Conservation (phyloP, 2,113 vertebrate genomes). For the Pelodiscus sinensis region DNA sequence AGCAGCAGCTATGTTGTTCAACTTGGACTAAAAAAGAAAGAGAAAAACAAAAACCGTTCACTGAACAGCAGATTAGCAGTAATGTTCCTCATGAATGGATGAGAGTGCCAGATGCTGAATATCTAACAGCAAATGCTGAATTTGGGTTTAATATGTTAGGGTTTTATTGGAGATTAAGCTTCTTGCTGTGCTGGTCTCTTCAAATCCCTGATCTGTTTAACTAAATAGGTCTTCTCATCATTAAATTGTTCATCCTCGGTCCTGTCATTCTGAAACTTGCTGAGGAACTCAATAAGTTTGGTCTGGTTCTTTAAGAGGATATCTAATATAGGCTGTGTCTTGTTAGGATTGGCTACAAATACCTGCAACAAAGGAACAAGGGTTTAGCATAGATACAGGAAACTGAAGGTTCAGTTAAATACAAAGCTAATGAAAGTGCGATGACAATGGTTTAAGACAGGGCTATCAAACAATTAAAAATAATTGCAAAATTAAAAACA, state of each 20-base stretch:
- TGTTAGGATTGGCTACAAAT: constrained; percentile 96
- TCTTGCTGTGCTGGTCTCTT: constrained; percentile 95
- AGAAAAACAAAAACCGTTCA: constrained; percentile 86
- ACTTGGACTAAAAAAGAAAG: constrained; percentile 82
- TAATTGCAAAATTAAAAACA: too few species aligned
- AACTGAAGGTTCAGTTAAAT: background rate
- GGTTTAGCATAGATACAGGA: background rate
- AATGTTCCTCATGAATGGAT: constrained; percentile 83
- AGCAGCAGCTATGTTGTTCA: constrained; percentile 91
- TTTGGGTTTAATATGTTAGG: constrained; percentile 81
- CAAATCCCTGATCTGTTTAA: constrained; percentile 99
- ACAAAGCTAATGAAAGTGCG: background rate
- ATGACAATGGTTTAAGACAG: background rate
- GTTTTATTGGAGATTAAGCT: constrained; percentile 82
- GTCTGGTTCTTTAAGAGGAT: constrained; percentile 98
- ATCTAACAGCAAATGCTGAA: constrained; percentile 87
- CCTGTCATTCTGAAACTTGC: constrained; percentile 97
- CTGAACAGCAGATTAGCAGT: constrained; percentile 89
- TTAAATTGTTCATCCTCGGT: constrained; percentile 98
- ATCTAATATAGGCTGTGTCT: constrained; percentile 96
- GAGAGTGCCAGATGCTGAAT: constrained; percentile 84
- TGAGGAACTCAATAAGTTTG: constrained; percentile 98
- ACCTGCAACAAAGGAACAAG: constrained; percentile 80
- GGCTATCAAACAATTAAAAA: too few species aligned
- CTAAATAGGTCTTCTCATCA: constrained; percentile 98